A percentile compares a stretch with the other conserved stretches of the same genome.
These are phyloP conservation scores for Drosophila pachea DNA, from an alignment of 1,140 invertebrate species.

Conservation along the genomic window DNA sequence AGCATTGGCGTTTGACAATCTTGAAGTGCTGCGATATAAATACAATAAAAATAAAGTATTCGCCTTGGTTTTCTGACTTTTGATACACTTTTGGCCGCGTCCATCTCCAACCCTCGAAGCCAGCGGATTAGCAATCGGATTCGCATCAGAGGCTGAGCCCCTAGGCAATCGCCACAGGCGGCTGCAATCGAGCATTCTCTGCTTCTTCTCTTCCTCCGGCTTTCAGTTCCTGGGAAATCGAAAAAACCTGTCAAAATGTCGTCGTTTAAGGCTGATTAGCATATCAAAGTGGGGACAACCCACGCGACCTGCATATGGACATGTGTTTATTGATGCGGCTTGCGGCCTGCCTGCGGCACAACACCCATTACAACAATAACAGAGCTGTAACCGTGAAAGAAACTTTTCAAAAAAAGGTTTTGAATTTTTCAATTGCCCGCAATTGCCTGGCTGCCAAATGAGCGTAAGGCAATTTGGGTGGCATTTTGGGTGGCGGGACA, in stretches of 20 bases:
- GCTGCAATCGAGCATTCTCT: constrained; percentile 34
- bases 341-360: constrained; percentile 5
- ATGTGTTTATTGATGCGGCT: constrained; percentile 67
- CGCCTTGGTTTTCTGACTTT: constrained; percentile 1
- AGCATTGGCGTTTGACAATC: constrained; percentile 33
- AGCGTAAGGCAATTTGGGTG: constrained; percentile 49
- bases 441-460: constrained; percentile 56
- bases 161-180: too few relatives aligned
- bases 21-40: constrained; percentile 26
- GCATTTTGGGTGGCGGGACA: too few relatives aligned
- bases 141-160: background rate
- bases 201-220: background rate
- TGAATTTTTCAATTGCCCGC: constrained; percentile 65
- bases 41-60: constrained; percentile 6
- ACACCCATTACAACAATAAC: constrained; percentile 10
- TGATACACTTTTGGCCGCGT: background rate
- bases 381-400: background rate
- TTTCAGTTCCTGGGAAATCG: constrained; percentile 60
- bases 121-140: constrained; percentile 23
- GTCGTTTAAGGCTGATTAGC: constrained; percentile 72
- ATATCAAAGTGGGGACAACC: constrained; percentile 65
- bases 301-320: constrained; percentile 69
- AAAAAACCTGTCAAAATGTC: constrained; percentile 74
- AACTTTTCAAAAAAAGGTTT: constrained; percentile 39
- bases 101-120: background rate